A percentile compares a stretch with the other conserved stretches of the same genome.
These are phyloP conservation scores for Strix uralensis DNA, from an alignment of 2,113 vertebrate species.

Conservation along the genomic window DNA sequence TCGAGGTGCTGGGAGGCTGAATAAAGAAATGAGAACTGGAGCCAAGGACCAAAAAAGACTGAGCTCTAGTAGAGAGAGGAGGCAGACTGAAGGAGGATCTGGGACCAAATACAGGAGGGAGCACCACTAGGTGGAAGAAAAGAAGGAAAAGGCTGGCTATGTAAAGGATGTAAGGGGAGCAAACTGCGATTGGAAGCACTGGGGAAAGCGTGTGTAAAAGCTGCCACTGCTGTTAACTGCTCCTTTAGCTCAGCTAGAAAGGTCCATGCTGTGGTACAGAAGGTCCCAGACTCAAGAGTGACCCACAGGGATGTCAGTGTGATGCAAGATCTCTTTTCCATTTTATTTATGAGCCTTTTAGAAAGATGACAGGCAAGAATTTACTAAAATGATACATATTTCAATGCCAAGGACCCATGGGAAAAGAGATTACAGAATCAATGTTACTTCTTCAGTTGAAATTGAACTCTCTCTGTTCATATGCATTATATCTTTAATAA, in stretches of 20 bases:
- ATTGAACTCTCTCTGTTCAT: background rate
- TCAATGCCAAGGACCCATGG: background rate
- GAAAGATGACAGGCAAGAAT: background rate
- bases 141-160: background rate
- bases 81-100: background rate
- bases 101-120: background rate
- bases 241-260: background rate
- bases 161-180: background rate
- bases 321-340: background rate
- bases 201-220: background rate
- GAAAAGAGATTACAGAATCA: constrained; percentile 7
- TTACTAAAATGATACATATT: background rate
- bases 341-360: constrained; percentile 3
- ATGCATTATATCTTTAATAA: background rate
- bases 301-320: background rate
- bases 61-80: background rate
- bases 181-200: background rate
- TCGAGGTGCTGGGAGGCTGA: background rate
- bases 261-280: background rate
- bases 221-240: background rate
- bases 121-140: background rate
- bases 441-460: background rate
- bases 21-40: background rate
- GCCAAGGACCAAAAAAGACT: background rate
- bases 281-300: background rate